Percentiles rank a stretch among this genome's conserved stretches.
These are phyloP conservation scores for Isoperla grammatica DNA, from an alignment of 2,888 invertebrate genomes.

Conservation along the genomic window DNA sequence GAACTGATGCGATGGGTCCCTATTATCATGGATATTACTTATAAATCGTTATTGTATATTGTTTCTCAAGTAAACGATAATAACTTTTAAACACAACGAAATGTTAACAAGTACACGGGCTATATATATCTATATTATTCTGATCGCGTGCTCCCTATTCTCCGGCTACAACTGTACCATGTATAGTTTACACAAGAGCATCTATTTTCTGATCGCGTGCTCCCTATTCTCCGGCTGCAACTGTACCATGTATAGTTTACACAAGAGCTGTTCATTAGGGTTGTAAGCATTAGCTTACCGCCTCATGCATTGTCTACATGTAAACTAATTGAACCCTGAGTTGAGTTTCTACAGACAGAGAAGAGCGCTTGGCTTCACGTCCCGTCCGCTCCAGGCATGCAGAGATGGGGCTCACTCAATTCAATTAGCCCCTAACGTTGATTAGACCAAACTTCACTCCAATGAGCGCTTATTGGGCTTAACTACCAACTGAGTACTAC, in stretches of 20 bases:
- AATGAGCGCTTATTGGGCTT: constrained; percentile 13
- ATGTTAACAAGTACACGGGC: too few species aligned
- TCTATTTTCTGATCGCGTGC: too few species aligned
- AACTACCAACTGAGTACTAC: constrained; percentile 9
- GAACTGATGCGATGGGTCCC: too few species aligned
- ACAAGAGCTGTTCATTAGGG: not conserved
- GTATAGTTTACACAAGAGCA: constrained; percentile 2
- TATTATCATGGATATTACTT: too few species aligned
- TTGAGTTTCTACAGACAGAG: not conserved
- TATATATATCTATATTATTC: too few species aligned
- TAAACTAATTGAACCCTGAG: not conserved
- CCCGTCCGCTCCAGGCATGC: too few species aligned
- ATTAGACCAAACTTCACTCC: constrained; percentile 22
- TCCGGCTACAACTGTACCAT: not conserved
- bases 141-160: too few species aligned
- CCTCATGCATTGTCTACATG: not conserved
- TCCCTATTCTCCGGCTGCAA: too few species aligned
- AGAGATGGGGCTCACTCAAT: not conserved
- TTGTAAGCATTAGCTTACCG: constrained; percentile 8
- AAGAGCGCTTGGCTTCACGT: too few species aligned
- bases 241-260: constrained; percentile 6
- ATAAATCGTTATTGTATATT: too few species aligned
- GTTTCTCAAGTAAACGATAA: too few species aligned
- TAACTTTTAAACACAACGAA: too few species aligned
- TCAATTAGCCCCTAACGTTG: constrained; percentile 20